Percentiles rank a stretch among this genome's conserved stretches.
phyloP scores from a whole-genome alignment of 2,888 invertebrate species.

The Drosophila emarginata region DNA sequence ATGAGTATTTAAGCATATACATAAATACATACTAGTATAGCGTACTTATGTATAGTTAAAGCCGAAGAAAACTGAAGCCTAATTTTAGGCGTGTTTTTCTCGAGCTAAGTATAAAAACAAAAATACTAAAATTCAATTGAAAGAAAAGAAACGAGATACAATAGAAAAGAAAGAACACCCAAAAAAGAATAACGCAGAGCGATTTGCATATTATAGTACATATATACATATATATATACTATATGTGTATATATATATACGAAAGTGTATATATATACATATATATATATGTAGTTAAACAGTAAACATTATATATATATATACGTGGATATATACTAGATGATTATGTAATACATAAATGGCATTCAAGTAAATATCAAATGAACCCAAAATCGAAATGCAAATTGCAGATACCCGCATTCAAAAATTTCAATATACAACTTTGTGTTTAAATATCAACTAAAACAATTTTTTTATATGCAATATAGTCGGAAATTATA shows the following conservation, averaged over 20 bases:
- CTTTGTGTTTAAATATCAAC: constrained; percentile 9
- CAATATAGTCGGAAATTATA: constrained; percentile 1
- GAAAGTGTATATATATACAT: constrained; percentile 13
- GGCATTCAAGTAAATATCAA: constrained; percentile 18
- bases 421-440: constrained; percentile 20
- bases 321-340: constrained; percentile 43
- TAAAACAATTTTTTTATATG: constrained; percentile 1
- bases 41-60: constrained; percentile 2
- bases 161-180: constrained; percentile 25
- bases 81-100: constrained; percentile 37
- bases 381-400: constrained; percentile 14
- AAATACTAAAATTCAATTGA: background rate
- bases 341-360: constrained; percentile 67
- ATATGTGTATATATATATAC: constrained; percentile 15
- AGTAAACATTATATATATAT: constrained; percentile 11
- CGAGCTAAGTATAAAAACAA: constrained; percentile 3
- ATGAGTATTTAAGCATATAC: constrained; percentile 9
- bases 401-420: constrained; percentile 22
- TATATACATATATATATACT: constrained; percentile 19
- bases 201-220: constrained; percentile 52
- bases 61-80: constrained; percentile 26
- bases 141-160: background rate
- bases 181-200: constrained; percentile 40
- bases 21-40: constrained; percentile 1
- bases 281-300: background rate